Evolutionary conservation across 2,888 invertebrate species (phyloP).

Genomic region (Oeneis ivallda): DNA sequence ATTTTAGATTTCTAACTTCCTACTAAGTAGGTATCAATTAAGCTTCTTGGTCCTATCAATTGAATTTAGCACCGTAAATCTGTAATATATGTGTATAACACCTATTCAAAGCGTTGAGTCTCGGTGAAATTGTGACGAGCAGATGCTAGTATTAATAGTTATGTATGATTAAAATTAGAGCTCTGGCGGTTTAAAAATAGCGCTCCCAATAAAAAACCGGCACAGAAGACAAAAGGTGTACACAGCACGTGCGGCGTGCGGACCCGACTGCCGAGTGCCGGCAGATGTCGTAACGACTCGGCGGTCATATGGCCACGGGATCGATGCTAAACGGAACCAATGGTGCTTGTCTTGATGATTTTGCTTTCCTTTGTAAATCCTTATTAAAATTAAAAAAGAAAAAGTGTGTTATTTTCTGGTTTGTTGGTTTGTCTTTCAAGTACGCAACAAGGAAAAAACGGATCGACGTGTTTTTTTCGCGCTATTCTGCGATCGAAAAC

Average conservation of each 20-base stretch:
- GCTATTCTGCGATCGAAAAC: no score
- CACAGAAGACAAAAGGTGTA: conserved; percentile 74
- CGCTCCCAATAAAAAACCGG: conserved; percentile 60
- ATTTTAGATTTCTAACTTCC: no score
- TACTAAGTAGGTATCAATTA: no score
- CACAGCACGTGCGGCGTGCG: conserved; percentile 41
- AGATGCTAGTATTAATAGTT: conserved; percentile 7
- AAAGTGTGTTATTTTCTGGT: no score
- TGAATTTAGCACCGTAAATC: no score
- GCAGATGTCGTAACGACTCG: conserved; percentile 41
- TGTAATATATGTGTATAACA: no score
- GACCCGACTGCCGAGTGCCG: conserved; percentile 1
- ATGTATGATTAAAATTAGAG: conserved; percentile 52
- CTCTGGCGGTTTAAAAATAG: conserved; percentile 69
- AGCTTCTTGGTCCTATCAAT: no score
- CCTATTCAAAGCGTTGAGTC: not conserved
- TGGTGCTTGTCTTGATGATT: conserved; percentile 10
- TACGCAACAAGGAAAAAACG: no score
- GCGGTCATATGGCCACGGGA: conserved; percentile 27
- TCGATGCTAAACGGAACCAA: conserved; percentile 11
- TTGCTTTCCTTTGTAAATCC: not conserved
- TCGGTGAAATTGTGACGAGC: not conserved
- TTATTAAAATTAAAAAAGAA: no score
- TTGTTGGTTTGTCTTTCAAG: not conserved
- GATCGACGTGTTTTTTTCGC: no score